These are phyloP conservation scores for Hypselothyrea guttata DNA, from an alignment of 2,888 invertebrate species.

Conservation along the genomic window DNA sequence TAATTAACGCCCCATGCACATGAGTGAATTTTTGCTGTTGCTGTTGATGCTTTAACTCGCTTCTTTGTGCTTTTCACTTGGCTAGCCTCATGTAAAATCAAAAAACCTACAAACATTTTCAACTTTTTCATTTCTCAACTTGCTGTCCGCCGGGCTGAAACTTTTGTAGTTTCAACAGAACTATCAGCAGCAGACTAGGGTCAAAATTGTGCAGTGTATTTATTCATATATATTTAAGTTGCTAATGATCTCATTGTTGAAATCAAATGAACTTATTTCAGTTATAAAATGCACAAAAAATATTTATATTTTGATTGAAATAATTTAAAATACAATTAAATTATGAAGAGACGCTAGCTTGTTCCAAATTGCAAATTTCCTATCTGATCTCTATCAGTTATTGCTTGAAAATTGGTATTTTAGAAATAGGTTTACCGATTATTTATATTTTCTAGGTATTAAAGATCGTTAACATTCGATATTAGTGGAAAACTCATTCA, in stretches of 20 bases:
- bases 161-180: constrained; percentile 37
- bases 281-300: too few relatives aligned
- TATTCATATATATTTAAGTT: constrained; percentile 47
- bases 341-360: too few relatives aligned
- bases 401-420: too few relatives aligned
- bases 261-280: too few relatives aligned
- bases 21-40: constrained; percentile 14
- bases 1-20: constrained; percentile 63
- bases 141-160: constrained; percentile 50
- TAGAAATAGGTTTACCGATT: too few relatives aligned
- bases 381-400: too few relatives aligned
- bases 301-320: too few relatives aligned
- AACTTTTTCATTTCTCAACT: constrained; percentile 71
- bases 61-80: constrained; percentile 20
- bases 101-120: constrained; percentile 53
- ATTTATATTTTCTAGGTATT: too few relatives aligned
- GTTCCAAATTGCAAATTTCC: too few relatives aligned
- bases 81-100: constrained; percentile 51
- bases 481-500: too few relatives aligned
- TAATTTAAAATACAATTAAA: too few relatives aligned
- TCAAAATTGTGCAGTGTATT: constrained; percentile 25
- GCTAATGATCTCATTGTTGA: constrained; percentile 67
- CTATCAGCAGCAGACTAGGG: constrained; percentile 10
- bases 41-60: not conserved
- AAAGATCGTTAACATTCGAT: too few relatives aligned